phyloP scores from a whole-genome alignment of 1,140 invertebrate genomes.

The Stratiolaelaps scimitus region DNA sequence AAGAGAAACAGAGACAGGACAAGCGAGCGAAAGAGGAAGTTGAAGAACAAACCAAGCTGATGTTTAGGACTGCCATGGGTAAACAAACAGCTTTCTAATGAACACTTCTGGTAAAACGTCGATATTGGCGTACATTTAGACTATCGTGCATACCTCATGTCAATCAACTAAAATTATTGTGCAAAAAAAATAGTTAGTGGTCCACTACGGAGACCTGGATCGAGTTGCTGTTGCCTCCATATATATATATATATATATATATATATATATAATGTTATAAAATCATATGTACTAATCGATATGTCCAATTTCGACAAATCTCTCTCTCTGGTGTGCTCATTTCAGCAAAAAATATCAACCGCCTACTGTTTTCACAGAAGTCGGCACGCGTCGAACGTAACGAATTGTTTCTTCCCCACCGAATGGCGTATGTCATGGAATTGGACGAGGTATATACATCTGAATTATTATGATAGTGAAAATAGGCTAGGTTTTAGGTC shows the following conservation, averaged over 20 bases:
- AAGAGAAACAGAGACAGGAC: slow-evolving; percentile 49
- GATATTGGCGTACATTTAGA: slow-evolving; percentile 17
- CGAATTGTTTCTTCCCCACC: slow-evolving; percentile 83
- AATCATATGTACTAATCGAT: too few relatives aligned
- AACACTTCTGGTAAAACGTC: not conserved
- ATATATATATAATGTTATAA: too few relatives aligned
- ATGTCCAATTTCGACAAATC: too few relatives aligned
- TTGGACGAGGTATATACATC: slow-evolving; percentile 42
- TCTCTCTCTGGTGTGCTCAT: too few relatives aligned
- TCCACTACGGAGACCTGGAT: too few relatives aligned
- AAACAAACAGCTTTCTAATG: slow-evolving; percentile 37
- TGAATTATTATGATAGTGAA: too few relatives aligned
- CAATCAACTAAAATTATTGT: too few relatives aligned
- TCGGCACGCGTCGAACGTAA: slow-evolving; percentile 53
- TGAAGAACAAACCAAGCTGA: slow-evolving; percentile 54
- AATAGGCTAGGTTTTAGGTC: too few relatives aligned
- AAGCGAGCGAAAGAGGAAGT: slow-evolving; percentile 33
- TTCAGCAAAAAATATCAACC: slow-evolving; percentile 44
- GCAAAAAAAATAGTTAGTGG: too few relatives aligned
- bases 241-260: too few relatives aligned
- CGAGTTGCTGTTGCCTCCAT: too few relatives aligned
- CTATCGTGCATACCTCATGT: too few relatives aligned
- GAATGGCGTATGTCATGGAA: slow-evolving; percentile 97
- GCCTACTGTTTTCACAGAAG: slow-evolving; percentile 43
- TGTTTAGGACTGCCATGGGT: slow-evolving; percentile 67